A percentile compares a stretch with the other conserved stretches of the same genome.
phyloP scores from a whole-genome alignment of 2,113 vertebrate genomes.

The Propithecus coquereli region DNA sequence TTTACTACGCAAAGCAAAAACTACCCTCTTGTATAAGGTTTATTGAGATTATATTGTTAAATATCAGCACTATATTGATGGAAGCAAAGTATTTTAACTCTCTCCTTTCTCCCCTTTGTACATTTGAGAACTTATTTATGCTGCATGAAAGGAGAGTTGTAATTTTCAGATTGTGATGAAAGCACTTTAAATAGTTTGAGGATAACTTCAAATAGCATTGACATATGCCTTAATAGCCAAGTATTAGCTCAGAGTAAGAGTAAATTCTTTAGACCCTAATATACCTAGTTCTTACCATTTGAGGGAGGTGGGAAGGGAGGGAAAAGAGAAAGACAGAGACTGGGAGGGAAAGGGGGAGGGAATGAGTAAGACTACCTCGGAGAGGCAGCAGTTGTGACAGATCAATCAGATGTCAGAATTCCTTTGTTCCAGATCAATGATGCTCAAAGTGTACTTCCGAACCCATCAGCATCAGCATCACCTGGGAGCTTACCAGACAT shows the following conservation, averaged over 20 bases:
- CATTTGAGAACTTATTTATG: not conserved
- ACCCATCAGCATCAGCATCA: not conserved
- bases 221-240: slow-evolving; percentile 60
- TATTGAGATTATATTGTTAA: not conserved
- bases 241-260: not conserved
- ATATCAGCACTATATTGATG: not conserved
- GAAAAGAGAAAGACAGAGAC: not conserved
- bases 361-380: not conserved
- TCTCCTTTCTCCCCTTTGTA: not conserved
- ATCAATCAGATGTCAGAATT: not conserved
- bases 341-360: not conserved
- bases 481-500: not conserved
- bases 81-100: not conserved
- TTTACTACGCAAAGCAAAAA: slow-evolving; percentile 45
- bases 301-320: not conserved
- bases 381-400: not conserved
- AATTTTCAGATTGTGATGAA: not conserved
- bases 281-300: not conserved
- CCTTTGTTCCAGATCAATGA: not conserved
- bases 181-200: slow-evolving; percentile 43
- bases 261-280: not conserved
- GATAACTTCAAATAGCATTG: not conserved
- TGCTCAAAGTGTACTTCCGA: not conserved
- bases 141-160: not conserved
- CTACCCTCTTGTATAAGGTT: not conserved